These are phyloP conservation scores for Marisa cornuarietis DNA, from an alignment of 1,140 invertebrate species.

Conservation along the genomic window DNA sequence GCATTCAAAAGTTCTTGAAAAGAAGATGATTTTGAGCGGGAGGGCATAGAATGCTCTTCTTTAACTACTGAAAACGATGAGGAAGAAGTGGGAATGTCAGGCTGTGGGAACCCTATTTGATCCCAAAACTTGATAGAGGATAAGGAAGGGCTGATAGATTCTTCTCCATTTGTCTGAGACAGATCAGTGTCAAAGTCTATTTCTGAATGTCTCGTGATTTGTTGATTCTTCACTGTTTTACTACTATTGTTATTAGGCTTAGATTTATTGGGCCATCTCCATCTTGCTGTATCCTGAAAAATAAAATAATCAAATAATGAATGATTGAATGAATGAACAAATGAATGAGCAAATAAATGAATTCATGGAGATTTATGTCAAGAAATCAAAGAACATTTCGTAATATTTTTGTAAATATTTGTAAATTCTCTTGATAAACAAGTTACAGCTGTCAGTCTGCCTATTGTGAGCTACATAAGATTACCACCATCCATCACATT, in stretches of 20 bases:
- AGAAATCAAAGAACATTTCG: too few species aligned
- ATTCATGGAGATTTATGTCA: too few species aligned
- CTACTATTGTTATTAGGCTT: constrained; percentile 19
- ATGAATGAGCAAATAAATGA: too few species aligned
- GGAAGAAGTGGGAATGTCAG: constrained; percentile 3
- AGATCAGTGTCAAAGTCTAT: background rate
- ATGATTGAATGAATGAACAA: too few species aligned
- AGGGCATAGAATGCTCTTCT: background rate
- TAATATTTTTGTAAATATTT: too few species aligned
- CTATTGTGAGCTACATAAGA: too few species aligned
- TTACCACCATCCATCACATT: too few species aligned
- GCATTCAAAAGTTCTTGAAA: constrained; percentile 22
- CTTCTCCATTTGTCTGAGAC: background rate
- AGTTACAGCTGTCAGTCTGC: too few species aligned
- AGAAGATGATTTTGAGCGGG: background rate
- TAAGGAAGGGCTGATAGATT: background rate
- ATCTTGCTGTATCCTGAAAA: constrained; percentile 18
- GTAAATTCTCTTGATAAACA: too few species aligned
- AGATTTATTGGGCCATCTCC: constrained; percentile 27
- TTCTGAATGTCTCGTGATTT: constrained; percentile 16
- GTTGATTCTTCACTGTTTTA: constrained; percentile 30
- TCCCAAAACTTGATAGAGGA: constrained; percentile 6
- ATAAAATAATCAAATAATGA: background rate
- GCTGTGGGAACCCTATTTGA: constrained; percentile 10
- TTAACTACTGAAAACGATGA: background rate